A percentile compares a stretch with the other conserved stretches of the same genome.
Conservation (phyloP, 2,113 vertebrate species). For the Daubentonia madagascariensis region DNA sequence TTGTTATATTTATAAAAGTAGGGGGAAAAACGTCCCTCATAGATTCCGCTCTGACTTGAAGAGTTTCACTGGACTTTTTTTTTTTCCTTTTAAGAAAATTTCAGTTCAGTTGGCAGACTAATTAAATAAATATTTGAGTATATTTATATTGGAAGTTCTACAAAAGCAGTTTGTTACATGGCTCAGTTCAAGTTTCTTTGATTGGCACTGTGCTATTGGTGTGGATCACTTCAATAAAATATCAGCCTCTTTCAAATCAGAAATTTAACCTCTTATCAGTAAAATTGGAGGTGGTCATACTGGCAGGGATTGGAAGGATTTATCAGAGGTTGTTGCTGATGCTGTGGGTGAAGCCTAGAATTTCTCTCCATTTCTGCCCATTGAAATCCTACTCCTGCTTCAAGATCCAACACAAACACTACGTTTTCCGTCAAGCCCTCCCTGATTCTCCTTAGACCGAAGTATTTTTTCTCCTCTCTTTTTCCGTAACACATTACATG, state of each 20-base stretch:
- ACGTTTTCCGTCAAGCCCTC: neutral
- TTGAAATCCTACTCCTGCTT: neutral
- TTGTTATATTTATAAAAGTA: constrained; percentile 21
- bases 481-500: neutral
- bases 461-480: neutral
- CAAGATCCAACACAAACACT: neutral
- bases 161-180: neutral
- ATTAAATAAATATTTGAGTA: constrained; percentile 27
- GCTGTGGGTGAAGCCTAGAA: neutral
- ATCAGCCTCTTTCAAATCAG: neutral
- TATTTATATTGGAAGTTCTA: neutral
- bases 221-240: neutral
- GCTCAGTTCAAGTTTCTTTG: neutral
- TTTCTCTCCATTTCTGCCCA: neutral
- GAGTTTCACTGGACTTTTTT: neutral
- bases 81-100: neutral
- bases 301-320: neutral
- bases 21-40: neutral
- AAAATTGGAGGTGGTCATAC: neutral
- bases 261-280: neutral
- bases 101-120: neutral
- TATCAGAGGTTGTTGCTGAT: neutral
- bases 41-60: constrained; percentile 37
- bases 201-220: neutral
- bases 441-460: neutral